A percentile compares a stretch with the other conserved stretches of the same genome.
Evolutionary conservation across 2,797 vertebrate genomes (phyloP).

Genomic region (Oceanodroma leucorhoa): DNA sequence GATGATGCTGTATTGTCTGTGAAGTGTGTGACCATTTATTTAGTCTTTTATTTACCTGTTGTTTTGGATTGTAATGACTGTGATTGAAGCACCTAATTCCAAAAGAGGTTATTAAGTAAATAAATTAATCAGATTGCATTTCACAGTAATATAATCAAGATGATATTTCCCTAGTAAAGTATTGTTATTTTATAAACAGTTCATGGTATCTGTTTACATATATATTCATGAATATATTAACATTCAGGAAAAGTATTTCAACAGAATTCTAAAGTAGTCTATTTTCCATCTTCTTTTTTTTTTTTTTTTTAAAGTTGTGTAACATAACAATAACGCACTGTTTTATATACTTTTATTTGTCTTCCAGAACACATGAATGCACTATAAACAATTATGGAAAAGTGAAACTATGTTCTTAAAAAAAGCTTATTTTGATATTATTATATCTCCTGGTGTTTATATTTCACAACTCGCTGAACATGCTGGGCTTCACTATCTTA

Average conservation of each 20-base stretch:
- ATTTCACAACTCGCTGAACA: constrained; percentile 53
- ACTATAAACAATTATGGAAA: constrained; percentile 1
- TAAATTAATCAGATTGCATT: constrained; percentile 64
- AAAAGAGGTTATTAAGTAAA: constrained; percentile 62
- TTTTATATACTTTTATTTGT: constrained; percentile 47
- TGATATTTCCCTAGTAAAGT: constrained; percentile 52
- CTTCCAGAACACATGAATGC: constrained; percentile 41
- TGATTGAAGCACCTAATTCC: constrained; percentile 48
- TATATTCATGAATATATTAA: constrained; percentile 68
- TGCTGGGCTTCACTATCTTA: constrained; percentile 47
- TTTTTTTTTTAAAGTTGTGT: neutral
- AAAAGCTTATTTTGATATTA: constrained; percentile 53
- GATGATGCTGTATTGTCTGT: too few relatives aligned
- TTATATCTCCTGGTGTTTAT: constrained; percentile 57
- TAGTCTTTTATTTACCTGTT: constrained; percentile 51
- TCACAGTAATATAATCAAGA: constrained; percentile 62
- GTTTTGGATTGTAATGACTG: constrained; percentile 37
- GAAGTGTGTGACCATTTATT: neutral
- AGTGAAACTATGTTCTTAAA: constrained; percentile 32
- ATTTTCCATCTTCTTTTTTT: neutral
- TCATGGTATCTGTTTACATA: constrained; percentile 63
- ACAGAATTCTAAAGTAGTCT: constrained; percentile 37
- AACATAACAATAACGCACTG: constrained; percentile 38
- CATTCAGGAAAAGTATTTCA: constrained; percentile 43
- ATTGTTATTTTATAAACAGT: constrained; percentile 71